phyloP scores from a whole-genome alignment of 1,140 invertebrate genomes.

The Galendromus occidentalis region DNA sequence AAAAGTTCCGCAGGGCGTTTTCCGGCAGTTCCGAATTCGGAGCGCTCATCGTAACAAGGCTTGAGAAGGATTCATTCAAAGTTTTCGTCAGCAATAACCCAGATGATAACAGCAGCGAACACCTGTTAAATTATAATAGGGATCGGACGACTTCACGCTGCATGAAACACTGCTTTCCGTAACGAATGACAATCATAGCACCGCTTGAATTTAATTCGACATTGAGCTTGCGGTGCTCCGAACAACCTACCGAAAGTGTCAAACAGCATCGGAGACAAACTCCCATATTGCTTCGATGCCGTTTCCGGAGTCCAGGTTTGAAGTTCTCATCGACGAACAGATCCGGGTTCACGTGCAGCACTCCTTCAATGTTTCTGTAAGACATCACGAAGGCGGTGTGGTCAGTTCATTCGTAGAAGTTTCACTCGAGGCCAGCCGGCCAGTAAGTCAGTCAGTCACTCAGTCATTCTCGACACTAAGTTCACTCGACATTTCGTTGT shows the following conservation, averaged over 20 bases:
- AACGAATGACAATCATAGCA: not conserved
- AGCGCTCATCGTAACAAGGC: no score
- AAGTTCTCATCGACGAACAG: not conserved
- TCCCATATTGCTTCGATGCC: not conserved
- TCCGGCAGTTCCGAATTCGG: no score
- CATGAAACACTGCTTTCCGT: not conserved
- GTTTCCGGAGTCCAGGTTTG: not conserved
- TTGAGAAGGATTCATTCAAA: no score
- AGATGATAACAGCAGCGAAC: no score
- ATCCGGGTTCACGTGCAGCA: slow-evolving; percentile 9
- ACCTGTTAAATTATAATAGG: no score
- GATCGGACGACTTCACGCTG: not conserved
- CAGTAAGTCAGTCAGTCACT: no score
- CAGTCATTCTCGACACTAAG: no score
- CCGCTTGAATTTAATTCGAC: not conserved
- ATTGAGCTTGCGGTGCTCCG: not conserved
- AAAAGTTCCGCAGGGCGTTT: no score
- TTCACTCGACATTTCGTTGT: no score
- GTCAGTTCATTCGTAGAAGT: not conserved
- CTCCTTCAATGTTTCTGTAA: slow-evolving; percentile 6
- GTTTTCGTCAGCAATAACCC: no score
- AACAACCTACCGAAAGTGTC: not conserved
- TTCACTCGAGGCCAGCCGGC: no score
- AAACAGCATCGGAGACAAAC: not conserved
- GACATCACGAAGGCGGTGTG: not conserved